Evolutionary conservation across 2,888 invertebrate genomes (phyloP).

Genomic region (Aphodius sticticus): DNA sequence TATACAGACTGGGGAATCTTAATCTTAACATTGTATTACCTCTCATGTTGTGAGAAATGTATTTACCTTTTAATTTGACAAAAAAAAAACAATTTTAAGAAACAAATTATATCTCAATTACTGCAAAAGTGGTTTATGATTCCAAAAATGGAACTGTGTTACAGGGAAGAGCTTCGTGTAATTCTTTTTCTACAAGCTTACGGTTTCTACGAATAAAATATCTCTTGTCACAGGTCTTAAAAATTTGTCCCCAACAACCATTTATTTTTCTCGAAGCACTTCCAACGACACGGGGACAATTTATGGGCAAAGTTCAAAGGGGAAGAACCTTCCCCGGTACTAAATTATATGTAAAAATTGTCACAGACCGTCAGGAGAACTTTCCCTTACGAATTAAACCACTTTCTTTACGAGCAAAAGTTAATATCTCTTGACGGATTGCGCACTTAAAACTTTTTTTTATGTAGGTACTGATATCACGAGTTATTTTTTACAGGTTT

Average conservation of each 20-base stretch:
- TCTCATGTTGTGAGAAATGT: too few relatives aligned
- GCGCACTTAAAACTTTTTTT: background rate
- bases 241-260: background rate
- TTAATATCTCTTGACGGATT: background rate
- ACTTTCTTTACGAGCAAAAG: background rate
- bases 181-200: background rate
- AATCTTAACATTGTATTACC: too few relatives aligned
- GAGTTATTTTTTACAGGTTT: too few relatives aligned
- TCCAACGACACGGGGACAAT: background rate
- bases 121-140: too few relatives aligned
- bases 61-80: too few relatives aligned
- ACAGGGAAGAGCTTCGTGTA: background rate
- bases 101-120: too few relatives aligned
- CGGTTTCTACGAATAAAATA: background rate
- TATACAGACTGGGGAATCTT: too few relatives aligned
- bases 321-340: background rate
- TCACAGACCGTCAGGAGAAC: background rate
- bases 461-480: background rate
- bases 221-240: background rate
- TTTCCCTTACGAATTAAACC: background rate
- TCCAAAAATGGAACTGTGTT: too few relatives aligned
- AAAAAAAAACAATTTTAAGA: too few relatives aligned
- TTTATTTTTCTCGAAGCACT: background rate
- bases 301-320: background rate
- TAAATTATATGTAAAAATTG: background rate